Base-by-base conservation (phyloP, 2,888 invertebrate genomes). In the Ecliptopera silaceata region DNA sequence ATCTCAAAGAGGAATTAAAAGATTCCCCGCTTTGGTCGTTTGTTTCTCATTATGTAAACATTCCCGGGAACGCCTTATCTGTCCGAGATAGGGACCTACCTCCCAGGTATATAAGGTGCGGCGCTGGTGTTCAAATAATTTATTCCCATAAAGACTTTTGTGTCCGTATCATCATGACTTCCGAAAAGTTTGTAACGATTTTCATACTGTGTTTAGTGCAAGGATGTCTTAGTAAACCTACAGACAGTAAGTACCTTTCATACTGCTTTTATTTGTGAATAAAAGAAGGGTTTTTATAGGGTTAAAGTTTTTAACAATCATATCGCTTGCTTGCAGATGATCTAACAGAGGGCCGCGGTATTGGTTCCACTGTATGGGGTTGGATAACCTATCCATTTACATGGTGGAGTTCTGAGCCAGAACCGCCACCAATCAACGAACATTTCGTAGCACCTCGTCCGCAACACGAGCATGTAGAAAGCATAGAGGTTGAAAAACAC, bases 31-130 rank as follows among this genome's bases (percentile, higher is more conserved):
- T 71, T 69, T 66, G 71, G 79, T 79, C 76, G 77, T 80, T 79
- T 75, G 72, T 79, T 69, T 57, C 81, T 84, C 88, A 85, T 88
- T 87, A 90, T 66, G 82, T 82, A 88, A 90, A 91, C 88, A 90
- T 91, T 90, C 84, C 86, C 84, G 74, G 74, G 71, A 64, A 64
- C 59, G 64, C 65, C 77, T 89, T 90, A 91, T 90, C 91, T 86
- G 68, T 10, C 52, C 45, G 64, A 84, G 89, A 90, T 90, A 89
- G 80, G 79, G 72, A 69, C 75, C 71, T 77, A 79, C 75, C 69
- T 73, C 51, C 69, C 72, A 58, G 66, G 72, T 83, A 85, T 90
- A 88, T 80, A 88, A 87, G 74, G 74, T 62, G 69, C 74, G 69
- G 62, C 63, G 72, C 77, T 77, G 73, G 77, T 78, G 63, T 74